Evolutionary conservation across 2,888 invertebrate genomes (phyloP).

Genomic region (Toxonevra muliebris): DNA sequence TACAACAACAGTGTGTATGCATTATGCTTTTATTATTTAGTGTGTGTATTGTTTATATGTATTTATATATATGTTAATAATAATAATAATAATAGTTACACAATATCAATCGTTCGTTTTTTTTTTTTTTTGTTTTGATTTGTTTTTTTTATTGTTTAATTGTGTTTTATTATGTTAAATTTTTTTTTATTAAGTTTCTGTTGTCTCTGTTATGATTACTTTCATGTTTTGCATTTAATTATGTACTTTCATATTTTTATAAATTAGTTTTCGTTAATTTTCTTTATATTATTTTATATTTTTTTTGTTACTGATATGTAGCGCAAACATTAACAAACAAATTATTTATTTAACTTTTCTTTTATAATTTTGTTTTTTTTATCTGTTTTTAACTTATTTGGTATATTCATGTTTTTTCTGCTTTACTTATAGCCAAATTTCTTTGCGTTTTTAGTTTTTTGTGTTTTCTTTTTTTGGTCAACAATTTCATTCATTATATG

Average conservation of each 20-base stretch:
- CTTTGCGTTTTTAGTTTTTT: constrained; percentile 11
- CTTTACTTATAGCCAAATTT: constrained; percentile 34
- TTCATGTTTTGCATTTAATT: not conserved
- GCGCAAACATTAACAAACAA: constrained; percentile 66
- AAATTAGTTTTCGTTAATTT: not conserved
- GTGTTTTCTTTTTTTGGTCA: constrained; percentile 1
- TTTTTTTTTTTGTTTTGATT: constrained; percentile 6
- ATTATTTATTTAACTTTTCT: constrained; percentile 52
- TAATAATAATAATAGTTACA: not conserved
- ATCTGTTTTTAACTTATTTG: constrained; percentile 5
- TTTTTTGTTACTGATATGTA: constrained; percentile 62
- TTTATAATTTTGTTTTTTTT: constrained; percentile 7
- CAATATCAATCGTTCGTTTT: not conserved
- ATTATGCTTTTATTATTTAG: not conserved
- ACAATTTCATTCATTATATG: constrained; percentile 26
- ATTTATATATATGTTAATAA: constrained; percentile 25
- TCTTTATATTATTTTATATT: not conserved
- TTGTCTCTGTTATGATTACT: not conserved
- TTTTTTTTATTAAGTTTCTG: not conserved
- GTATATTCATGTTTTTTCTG: not conserved
- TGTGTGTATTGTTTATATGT: not conserved
- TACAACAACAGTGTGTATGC: too few species aligned
- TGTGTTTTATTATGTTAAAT: constrained; percentile 29
- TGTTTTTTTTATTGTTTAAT: constrained; percentile 37
- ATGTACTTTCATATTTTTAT: not conserved